Base-by-base conservation (phyloP, 2,113 vertebrate genomes). In the Dendrocopos noguchii region DNA sequence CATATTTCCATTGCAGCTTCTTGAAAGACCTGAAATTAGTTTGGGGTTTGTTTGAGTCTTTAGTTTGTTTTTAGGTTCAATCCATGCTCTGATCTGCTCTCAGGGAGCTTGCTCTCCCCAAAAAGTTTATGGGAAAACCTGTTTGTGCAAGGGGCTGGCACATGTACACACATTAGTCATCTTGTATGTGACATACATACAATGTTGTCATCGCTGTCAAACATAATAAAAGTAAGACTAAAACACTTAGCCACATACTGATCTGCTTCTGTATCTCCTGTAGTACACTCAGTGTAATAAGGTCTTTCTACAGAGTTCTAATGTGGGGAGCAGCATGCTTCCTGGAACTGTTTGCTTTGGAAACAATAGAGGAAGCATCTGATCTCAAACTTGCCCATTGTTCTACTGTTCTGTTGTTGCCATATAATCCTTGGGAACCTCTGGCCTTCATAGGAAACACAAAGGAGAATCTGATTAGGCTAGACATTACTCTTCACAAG, bases 271-370 rank as follows among this genome's bases (percentile, higher is more conserved):
- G 55, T 80, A 66, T 80, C 96, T 96, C 94, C 76, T 24, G 71
- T 10, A 29, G 73, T 18, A 72, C 68, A 72, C 61, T 86, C 61
- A 50, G 80, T 66, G 92, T 59, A 87, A 73, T 10, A 50, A 88
- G 57, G 46, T 87, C 88, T 67, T 92, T 78, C 55, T 46, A 56
- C 76, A 65, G 72, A 81, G 50, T 88, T 93, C 68, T 47, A 83
- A 71, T 9, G 11, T 24, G 4, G 73, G 74, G 74, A 90, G 75
- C 63, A 73, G 81, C 52, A 44, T 75, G 72, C 74, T 96, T 97
- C 95, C 96, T 95, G 84, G 63, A 93, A 95, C 84, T 94, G 73
- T 97, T 97, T 96, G 80, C 95, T 97, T 94, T 92, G 93, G 94
- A 94, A 97, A 95, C 34, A 90, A 74, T 61, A 53, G 61, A 91